Base-by-base conservation (phyloP, 2,797 vertebrate species). In the Australoheros facetus region DNA sequence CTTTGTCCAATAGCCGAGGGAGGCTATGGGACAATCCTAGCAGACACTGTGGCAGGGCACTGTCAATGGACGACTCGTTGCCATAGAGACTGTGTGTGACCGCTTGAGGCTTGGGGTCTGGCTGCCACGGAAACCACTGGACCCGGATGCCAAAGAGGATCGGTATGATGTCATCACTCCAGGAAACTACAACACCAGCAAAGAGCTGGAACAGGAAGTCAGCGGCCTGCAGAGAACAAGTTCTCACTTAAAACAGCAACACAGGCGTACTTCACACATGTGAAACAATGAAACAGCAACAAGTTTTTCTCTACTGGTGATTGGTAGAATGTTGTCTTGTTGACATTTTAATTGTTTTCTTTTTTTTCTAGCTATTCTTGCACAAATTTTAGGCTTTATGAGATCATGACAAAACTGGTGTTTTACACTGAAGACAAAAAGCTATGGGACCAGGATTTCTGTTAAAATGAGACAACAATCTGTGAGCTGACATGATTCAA, bases 181-280 rank as follows among this genome's bases (percentile, higher is more conserved):
- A 99, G 12, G 94, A 94, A 26, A 97, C 95, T 4, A 99, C 96
- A 2, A 95, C 94, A 0, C 95, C 93, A 13, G 96, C 93, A 73
- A 99, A 99, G 11, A 98, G 77, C 87, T 95, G 95, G 71, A 99
- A 82, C 53, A 99, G 94, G 91, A 99, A 98, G 89, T 96, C 95
- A 73, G 96, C 84, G 83, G 94, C 93, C 98, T 99, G 75, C 16
- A 37, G 56, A 62, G 34, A 54, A 8, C 5, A 45, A 10, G 6
- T 3, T 7, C 54, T 57, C n/a, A 14, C 32, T 57, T 5, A 39
- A 55, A 58, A 54, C 5, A 66, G 5, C 37, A 19, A 32, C 0
- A 28, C 4, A 5, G 1, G 21, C 13, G 11, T 8, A 19, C 48
- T 8, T 51, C 1, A 17, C 45, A 51, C 3, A 7, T 17, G 16